These are phyloP conservation scores for Eulemur rubriventer DNA, from an alignment of 2,797 vertebrate genomes.

Conservation along the genomic window DNA sequence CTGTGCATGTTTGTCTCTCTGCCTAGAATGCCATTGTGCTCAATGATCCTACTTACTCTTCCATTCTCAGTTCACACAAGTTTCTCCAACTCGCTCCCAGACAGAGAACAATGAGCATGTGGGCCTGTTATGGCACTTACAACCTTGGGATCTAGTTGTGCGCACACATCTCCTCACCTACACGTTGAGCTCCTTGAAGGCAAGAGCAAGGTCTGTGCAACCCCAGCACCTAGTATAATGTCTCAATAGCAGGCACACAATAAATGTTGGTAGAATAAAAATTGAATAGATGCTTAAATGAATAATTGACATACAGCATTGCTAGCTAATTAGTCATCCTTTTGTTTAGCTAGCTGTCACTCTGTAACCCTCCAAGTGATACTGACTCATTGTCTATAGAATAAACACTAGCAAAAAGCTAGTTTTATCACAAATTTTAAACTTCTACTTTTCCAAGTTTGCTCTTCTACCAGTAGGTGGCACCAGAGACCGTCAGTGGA, in stretches of 20 bases:
- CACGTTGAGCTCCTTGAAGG: background rate
- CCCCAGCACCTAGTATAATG: background rate
- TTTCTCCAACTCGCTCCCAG: background rate
- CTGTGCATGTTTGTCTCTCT: background rate
- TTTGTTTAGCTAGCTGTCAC: background rate
- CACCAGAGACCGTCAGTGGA: slow-evolving; percentile 40
- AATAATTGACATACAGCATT: background rate
- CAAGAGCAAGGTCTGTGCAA: background rate
- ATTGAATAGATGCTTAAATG: background rate
- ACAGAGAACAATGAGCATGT: background rate
- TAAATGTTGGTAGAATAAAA: background rate
- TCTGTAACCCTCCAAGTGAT: background rate
- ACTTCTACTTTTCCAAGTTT: slow-evolving; percentile 20
- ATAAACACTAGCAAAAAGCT: background rate
- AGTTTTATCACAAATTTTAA: background rate
- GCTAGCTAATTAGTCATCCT: background rate
- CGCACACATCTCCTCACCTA: background rate
- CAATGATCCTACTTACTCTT: background rate
- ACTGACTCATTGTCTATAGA: background rate
- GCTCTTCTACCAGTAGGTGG: background rate
- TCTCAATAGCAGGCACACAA: background rate
- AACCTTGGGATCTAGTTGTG: background rate
- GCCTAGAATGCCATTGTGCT: background rate
- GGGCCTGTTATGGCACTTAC: background rate
- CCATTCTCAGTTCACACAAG: background rate